A percentile compares a stretch with the other conserved stretches of the same genome.
Conservation (phyloP, 2,888 invertebrate genomes). For the Nephrocerus scutellatus region DNA sequence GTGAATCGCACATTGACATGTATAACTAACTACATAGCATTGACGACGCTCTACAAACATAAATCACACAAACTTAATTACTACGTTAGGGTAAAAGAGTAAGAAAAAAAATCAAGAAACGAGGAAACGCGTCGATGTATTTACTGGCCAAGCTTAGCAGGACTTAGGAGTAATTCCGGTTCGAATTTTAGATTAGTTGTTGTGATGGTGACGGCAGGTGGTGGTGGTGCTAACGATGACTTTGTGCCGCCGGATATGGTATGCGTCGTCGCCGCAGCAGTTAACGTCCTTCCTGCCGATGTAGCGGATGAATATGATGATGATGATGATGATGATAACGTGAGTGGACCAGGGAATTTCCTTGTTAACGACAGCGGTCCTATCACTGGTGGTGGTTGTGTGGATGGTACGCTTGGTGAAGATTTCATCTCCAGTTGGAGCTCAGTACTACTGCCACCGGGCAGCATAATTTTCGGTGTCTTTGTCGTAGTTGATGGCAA, state of each 20-base stretch:
- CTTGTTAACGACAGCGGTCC: not conserved
- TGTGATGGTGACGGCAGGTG: conserved; percentile 18
- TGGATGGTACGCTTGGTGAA: no score
- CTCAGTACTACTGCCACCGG: no score
- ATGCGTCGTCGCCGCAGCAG: not conserved
- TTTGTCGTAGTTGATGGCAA: no score
- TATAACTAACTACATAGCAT: no score
- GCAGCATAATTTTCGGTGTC: no score
- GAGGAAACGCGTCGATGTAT: no score
- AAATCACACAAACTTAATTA: no score
- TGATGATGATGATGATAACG: conserved; percentile 21
- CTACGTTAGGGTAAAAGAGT: no score
- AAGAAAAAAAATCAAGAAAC: no score
- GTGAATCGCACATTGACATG: no score
- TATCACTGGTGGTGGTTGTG: conserved; percentile 7
- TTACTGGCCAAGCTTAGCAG: conserved; percentile 47
- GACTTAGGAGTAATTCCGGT: conserved; percentile 47
- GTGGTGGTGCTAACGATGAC: conserved; percentile 10
- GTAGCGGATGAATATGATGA: conserved; percentile 19
- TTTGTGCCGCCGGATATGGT: conserved; percentile 7
- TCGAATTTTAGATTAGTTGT: conserved; percentile 32
- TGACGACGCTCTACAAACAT: no score
- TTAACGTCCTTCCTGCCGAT: conserved; percentile 16
- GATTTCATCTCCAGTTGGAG: no score
- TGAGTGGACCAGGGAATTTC: conserved; percentile 22